A percentile compares a stretch with the other conserved stretches of the same genome.
These are phyloP conservation scores for Cerastis leucographa DNA, from an alignment of 2,888 invertebrate genomes.

Conservation along the genomic window DNA sequence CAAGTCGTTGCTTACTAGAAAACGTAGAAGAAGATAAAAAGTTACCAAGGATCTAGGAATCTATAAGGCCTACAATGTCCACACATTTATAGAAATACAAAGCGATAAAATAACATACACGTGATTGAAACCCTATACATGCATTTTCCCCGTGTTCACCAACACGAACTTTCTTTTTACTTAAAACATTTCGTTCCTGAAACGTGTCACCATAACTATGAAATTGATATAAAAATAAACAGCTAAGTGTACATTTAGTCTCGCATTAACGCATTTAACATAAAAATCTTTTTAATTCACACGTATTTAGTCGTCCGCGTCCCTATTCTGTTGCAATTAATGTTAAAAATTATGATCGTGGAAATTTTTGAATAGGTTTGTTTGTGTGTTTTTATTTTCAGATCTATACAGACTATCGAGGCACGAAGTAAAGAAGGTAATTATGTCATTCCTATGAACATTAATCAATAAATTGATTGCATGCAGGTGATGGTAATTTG, in stretches of 20 bases:
- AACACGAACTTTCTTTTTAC: background rate
- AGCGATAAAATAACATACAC: background rate
- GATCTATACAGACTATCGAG: no score
- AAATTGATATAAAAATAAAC: conserved; percentile 59
- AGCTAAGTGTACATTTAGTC: conserved; percentile 59
- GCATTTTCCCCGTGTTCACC: background rate
- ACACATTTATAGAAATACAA: background rate
- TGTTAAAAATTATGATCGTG: background rate
- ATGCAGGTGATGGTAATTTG: no score
- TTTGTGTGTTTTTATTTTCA: background rate
- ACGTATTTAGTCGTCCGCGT: conserved; percentile 65
- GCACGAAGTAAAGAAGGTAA: no score
- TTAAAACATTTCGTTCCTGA: conserved; percentile 13
- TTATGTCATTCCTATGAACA: no score
- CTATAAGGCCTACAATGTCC: no score
- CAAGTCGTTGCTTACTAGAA: no score
- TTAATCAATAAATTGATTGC: no score
- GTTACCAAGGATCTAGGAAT: no score
- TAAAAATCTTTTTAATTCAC: conserved; percentile 79
- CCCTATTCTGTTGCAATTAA: conserved; percentile 65
- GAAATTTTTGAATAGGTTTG: background rate
- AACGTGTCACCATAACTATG: conserved; percentile 50
- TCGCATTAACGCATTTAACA: conserved; percentile 75
- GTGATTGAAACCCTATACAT: background rate
- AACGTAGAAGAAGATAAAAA: no score